Evolutionary conservation across 2,888 invertebrate genomes (phyloP), one percentile per base, ranked within the genome.

Genomic region (Hyles lineata): DNA sequence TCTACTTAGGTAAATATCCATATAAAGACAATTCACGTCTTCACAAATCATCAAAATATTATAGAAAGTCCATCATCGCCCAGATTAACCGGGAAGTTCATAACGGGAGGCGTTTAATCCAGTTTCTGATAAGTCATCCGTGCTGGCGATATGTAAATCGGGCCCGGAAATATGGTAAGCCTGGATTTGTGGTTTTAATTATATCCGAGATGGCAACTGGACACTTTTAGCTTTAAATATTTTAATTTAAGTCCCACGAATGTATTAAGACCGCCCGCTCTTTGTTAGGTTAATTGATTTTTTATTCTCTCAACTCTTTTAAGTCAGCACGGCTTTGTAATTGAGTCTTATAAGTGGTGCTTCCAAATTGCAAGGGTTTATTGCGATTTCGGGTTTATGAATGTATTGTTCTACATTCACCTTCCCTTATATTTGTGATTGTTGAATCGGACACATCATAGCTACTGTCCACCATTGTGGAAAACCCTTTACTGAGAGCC

Each of bases 161-260:
- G 81, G 79, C 74, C 74, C 55, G 77, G 81, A 88, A 83, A 89
- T 87, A 90, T 86, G 86, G 80, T 85, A 86, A 89, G 83, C 85
- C 79, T 74, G 86, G 87, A 85, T 87, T 87, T 82, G 83, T 78
- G 81, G 83, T 76, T 82, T 86, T 87, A 85, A 87, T 88, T 88
- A 88, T 86, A 50, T 84, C 84, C 73, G 70, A 61, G 70, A 19
- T 35, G 52, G 52, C 60, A 50, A 70, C 59, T 70, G 62, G 72
- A 73, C 72, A 73, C 77, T 76, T 61, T 32, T 32, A 58, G 85
- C 84, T 83, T 89, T 83, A 85, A 87, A 89, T 87, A 86, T 87
- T 88, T 82, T 85, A 89, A 88, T 87, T 85, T 85, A 85, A 87
- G 85, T 82, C 82, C 76, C 76, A 76, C 77, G 83, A 83, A 85